Evolutionary conservation across 2,888 invertebrate genomes (phyloP), one percentile per base, ranked within the genome.

Genomic region (Monochamus alternatus): DNA sequence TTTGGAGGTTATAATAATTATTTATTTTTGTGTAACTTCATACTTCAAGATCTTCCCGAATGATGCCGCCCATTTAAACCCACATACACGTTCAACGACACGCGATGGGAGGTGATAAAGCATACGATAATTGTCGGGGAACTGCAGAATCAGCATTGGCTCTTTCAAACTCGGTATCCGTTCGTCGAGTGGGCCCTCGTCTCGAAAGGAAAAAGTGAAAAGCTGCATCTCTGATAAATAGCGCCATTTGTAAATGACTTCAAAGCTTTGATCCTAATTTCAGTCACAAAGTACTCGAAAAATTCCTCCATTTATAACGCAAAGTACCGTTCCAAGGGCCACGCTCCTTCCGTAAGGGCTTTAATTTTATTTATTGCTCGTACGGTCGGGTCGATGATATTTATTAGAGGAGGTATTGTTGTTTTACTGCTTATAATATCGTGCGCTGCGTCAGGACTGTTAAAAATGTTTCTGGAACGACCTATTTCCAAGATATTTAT

Each of bases 211-310:
- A 73, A 73, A 73, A 66, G 73, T 51, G 62, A 52, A 68, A 55
- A 55, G 63, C 66, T 32, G 55, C 74, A 74, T 68, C 68, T 14
- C 43, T 47, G 78, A 81, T 81, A 80, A 81, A 81, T 78, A 63
- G 74, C 77, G 73, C 70, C 81, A 81, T 80, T 81, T 80, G 80
- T 78, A 80, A 81, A 77, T 73, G 78, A 75, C 80, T 80, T 80
- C 80, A 74, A 77, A 74, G 81, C 81, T 81, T 80, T 80, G 77
- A 81, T 78, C 78, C 80, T 81, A 78, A 80, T 80, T 81, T 78
- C 62, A 59, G 73, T 77, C 72, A 30, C 59, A 62, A 79, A 77
- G 74, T 55, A 68, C 60, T 79, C 62, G 75, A 75, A 80, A 77
- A 79, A 76, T 63, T 78, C 38, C 47, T 62, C 76, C 71, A 78